Evolutionary conservation across 2,888 invertebrate species (phyloP), one percentile per base, ranked within the genome.

Genomic region (Sympetrum striolatum): DNA sequence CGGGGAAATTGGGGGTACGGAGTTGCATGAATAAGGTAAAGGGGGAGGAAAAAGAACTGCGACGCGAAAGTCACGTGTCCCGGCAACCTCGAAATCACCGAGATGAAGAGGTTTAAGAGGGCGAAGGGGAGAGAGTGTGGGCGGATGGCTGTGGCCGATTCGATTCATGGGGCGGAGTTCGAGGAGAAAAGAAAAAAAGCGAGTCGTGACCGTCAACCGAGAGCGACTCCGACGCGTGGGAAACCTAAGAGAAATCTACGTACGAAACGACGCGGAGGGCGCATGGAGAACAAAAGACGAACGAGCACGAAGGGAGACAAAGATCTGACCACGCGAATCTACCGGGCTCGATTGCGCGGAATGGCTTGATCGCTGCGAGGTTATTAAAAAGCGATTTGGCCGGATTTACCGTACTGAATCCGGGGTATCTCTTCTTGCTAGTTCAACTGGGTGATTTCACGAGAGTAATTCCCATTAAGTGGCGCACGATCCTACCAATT

Each of bases 101-200:
- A 73, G 73, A 31, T 31, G 73, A 31, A 25, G 73, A 73, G 73
- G 73, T 25, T 31, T 73, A 73, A 44, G 60, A 60, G 73, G 73
- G 25, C 73, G 25, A 25, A 73, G 8, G 31, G 73, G 73, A 31
- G 73, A 22, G 73, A 73, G 73, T 12, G 73, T 73, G 73, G 73
- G 73, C 73, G 73, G 64, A 25, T 64, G 64, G 64, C 64, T 60
- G 22, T 3, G 64, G 73, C 73, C 22, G 60, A 60, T 86, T 86
- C 86, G 60, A 86, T 86, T 60, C 86, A 86, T 53, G 60, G 86
- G 86, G 86, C 35, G 64, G 86, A 86, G 86, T 64, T 60, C 22
- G 86, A 44, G 44, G 10, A 10, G 44, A 8, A 44, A 44, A 44
- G 15, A 37, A 86, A 86, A 60, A 60, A 35, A 60, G 53, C 2